Evolutionary conservation across 1,140 invertebrate genomes (phyloP).

Genomic region (Bicyclus anynana): DNA sequence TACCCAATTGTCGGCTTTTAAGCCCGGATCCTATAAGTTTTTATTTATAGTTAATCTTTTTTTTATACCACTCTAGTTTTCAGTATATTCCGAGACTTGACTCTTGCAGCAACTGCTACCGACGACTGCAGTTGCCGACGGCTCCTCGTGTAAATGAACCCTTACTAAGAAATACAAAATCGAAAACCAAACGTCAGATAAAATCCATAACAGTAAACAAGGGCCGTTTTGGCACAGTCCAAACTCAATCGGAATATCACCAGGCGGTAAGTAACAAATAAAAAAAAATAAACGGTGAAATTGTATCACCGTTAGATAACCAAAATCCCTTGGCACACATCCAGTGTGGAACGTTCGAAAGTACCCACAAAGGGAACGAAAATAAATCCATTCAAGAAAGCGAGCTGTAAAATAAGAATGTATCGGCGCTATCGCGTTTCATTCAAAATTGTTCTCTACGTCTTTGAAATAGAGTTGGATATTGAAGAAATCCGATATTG

Average conservation of each 20-base stretch:
- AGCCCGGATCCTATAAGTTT: too few relatives aligned
- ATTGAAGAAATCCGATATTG: not conserved
- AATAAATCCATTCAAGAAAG: slow-evolving; percentile 67
- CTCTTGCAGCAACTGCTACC: too few relatives aligned
- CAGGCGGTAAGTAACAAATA: slow-evolving; percentile 13
- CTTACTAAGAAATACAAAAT: not conserved
- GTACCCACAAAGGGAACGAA: slow-evolving; percentile 49
- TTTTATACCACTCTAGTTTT: too few relatives aligned
- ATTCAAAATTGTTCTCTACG: slow-evolving; percentile 15
- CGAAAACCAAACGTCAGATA: not conserved
- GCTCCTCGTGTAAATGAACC: too few relatives aligned
- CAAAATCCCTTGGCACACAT: slow-evolving; percentile 50
- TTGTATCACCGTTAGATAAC: slow-evolving; percentile 41
- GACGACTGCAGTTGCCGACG: too few relatives aligned
- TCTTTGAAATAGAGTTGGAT: slow-evolving; percentile 2
- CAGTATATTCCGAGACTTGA: too few relatives aligned
- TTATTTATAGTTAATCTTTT: too few relatives aligned
- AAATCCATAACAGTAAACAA: not conserved
- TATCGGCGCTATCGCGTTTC: slow-evolving; percentile 2
- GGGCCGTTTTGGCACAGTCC: not conserved
- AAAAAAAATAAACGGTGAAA: slow-evolving; percentile 26
- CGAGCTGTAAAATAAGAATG: slow-evolving; percentile 38
- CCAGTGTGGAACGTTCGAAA: slow-evolving; percentile 47
- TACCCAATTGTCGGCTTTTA: too few relatives aligned
- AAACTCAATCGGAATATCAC: not conserved